phyloP scores from a whole-genome alignment of 2,888 invertebrate genomes.

The Mythimna loreyi region DNA sequence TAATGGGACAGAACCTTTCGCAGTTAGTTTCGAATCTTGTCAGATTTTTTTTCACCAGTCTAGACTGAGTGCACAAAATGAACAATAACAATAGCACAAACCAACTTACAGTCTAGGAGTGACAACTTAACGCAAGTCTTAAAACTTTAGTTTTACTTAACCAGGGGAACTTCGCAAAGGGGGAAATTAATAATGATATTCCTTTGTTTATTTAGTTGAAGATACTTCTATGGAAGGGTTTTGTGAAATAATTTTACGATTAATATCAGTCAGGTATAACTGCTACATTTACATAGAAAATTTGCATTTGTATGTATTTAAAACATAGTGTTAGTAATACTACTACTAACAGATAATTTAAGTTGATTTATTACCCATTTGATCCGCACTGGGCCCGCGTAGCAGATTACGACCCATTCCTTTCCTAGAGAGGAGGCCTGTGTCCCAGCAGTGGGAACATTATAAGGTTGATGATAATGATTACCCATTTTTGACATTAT shows the following conservation, averaged over 20 bases:
- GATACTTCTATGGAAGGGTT: background rate
- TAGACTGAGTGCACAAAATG: conserved; percentile 50
- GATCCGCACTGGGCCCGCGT: too few species aligned
- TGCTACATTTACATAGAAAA: background rate
- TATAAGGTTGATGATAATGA: too few species aligned
- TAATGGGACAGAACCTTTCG: background rate
- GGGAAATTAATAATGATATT: conserved; percentile 2
- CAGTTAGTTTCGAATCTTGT: background rate
- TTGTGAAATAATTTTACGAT: background rate
- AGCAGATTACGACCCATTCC: too few species aligned
- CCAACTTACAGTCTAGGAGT: conserved; percentile 54
- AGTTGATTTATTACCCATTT: background rate
- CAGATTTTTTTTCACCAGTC: conserved; percentile 18
- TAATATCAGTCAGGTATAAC: background rate
- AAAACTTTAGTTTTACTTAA: conserved; percentile 3
- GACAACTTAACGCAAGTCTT: conserved; percentile 53
- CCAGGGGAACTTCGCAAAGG: background rate
- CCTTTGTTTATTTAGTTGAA: conserved; percentile 14
- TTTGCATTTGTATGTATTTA: background rate
- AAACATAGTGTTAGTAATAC: background rate
- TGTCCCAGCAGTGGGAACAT: too few species aligned
- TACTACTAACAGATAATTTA: background rate
- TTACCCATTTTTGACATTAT: background rate
- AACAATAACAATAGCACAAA: conserved; percentile 62
- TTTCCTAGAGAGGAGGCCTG: too few species aligned